phyloP scores from a whole-genome alignment of 2,797 vertebrate genomes.

The Hyperoplus lanceolatus region DNA sequence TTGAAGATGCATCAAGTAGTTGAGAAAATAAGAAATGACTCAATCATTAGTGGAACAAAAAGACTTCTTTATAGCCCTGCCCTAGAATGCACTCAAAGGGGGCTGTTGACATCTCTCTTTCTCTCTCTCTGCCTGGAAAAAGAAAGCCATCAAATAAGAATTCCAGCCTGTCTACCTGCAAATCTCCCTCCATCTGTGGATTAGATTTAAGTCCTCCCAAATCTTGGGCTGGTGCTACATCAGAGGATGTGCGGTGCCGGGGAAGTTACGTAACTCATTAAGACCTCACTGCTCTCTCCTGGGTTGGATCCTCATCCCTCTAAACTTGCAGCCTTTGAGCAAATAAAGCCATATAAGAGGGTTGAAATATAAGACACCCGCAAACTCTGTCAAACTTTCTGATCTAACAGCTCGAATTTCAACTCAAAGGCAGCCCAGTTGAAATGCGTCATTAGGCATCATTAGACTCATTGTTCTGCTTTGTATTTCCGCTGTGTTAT shows the following conservation, averaged over 20 bases:
- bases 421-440: constrained; percentile 71
- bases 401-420: constrained; percentile 67
- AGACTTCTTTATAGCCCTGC: background rate
- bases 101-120: constrained; percentile 67
- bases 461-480: constrained; percentile 58
- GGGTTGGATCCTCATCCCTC: constrained; percentile 77
- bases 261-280: constrained; percentile 89
- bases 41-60: background rate
- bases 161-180: constrained; percentile 85
- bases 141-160: constrained; percentile 85
- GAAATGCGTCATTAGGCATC: constrained; percentile 69
- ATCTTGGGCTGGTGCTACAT: constrained; percentile 86
- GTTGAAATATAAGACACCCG: constrained; percentile 79
- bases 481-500: constrained; percentile 60
- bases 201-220: constrained; percentile 85
- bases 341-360: constrained; percentile 82
- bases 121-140: constrained; percentile 74
- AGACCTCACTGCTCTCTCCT: constrained; percentile 76
- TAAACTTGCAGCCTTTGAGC: constrained; percentile 83
- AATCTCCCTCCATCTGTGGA: constrained; percentile 85
- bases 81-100: constrained; percentile 1
- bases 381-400: constrained; percentile 81
- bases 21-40: background rate
- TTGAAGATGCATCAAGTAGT: background rate
- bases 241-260: constrained; percentile 80